Conservation (phyloP, 2,888 invertebrate genomes). For the Flexamia atlantica region DNA sequence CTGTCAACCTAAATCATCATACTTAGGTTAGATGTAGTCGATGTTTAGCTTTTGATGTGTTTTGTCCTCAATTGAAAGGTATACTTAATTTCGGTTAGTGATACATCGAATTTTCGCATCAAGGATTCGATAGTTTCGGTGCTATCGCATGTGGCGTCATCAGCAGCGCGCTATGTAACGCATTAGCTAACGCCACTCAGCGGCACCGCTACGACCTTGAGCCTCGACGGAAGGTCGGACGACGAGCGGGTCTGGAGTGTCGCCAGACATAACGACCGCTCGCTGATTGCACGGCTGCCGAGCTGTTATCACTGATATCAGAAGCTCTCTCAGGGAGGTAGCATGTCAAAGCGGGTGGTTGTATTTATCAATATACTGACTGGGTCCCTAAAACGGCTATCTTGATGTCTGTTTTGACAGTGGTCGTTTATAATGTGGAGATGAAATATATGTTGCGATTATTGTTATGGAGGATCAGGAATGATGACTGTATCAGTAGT, state of each 20-base stretch:
- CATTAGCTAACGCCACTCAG: background rate
- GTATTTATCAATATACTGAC: background rate
- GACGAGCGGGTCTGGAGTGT: background rate
- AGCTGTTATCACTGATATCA: background rate
- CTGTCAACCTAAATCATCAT: no score
- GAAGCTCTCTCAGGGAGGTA: background rate
- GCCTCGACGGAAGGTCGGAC: background rate
- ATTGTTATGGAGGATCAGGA: no score
- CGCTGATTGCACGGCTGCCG: background rate
- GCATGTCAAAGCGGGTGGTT: background rate
- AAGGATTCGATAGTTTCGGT: no score
- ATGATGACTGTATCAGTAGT: no score
- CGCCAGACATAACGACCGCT: background rate
- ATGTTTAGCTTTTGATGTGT: no score
- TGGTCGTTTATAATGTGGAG: background rate
- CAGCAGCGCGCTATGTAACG: background rate
- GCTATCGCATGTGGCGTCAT: background rate
- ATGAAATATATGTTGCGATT: no score
- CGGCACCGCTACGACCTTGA: background rate
- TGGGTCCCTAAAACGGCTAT: background rate
- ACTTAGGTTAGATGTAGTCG: no score
- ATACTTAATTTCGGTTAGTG: no score
- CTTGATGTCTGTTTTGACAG: background rate
- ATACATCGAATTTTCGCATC: no score
- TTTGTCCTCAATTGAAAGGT: no score